phyloP scores from a whole-genome alignment of 2,797 vertebrate genomes.

The Diplodus puntazzo region DNA sequence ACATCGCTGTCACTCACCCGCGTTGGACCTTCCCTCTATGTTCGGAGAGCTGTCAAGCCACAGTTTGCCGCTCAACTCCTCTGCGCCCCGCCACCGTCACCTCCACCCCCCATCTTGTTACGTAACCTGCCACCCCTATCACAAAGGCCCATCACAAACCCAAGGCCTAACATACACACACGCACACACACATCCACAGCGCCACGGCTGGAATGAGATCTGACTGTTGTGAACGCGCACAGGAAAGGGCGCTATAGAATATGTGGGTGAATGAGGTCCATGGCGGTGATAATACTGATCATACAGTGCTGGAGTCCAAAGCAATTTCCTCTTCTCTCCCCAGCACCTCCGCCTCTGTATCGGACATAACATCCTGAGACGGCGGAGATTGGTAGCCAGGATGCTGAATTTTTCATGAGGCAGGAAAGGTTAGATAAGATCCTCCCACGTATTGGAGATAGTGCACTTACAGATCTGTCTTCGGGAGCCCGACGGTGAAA shows the following conservation, averaged over 20 bases:
- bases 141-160: conserved; percentile 65
- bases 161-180: conserved; percentile 37
- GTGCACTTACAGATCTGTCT: conserved; percentile 74
- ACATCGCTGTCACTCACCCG: conserved; percentile 77
- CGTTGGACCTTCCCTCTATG: conserved; percentile 64
- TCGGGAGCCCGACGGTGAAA: conserved; percentile 50
- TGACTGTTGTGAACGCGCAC: conserved; percentile 33
- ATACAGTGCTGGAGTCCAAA: conserved; percentile 74
- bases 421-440: conserved; percentile 86
- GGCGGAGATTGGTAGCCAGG: conserved; percentile 85
- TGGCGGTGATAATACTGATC: conserved; percentile 68
- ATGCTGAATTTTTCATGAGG: conserved; percentile 87
- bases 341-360: conserved; percentile 71
- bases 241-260: conserved; percentile 47
- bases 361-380: conserved; percentile 83
- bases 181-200: conserved; percentile 26
- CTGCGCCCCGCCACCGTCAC: neutral
- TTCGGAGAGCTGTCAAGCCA: conserved; percentile 71
- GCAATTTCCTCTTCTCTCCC: conserved; percentile 78
- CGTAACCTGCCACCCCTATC: conserved; percentile 74
- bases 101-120: conserved; percentile 46
- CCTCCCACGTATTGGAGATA: conserved; percentile 77
- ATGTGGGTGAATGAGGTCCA: conserved; percentile 62
- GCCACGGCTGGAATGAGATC: conserved; percentile 40
- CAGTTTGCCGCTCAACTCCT: conserved; percentile 60